Conservation (phyloP, 2,113 vertebrate genomes). For the Ascaphus truei region DNA sequence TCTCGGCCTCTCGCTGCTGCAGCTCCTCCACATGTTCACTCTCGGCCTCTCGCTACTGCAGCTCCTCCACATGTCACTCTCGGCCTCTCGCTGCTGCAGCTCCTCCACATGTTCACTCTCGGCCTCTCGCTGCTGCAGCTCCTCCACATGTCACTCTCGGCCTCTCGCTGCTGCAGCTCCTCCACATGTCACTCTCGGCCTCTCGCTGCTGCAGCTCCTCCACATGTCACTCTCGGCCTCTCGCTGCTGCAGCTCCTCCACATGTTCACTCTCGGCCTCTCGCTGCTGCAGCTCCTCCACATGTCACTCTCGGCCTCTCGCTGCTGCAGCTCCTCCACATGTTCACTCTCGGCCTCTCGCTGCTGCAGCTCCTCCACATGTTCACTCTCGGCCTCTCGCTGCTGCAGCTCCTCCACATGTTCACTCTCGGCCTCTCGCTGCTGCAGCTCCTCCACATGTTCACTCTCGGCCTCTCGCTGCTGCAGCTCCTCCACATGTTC, state of each 20-base stretch:
- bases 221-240: conserved; percentile 48
- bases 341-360: conserved; percentile 54
- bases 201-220: too few species aligned
- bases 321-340: conserved; percentile 53
- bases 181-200: conserved; percentile 55
- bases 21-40: conserved; percentile 56
- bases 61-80: conserved; percentile 50
- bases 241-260: conserved; percentile 51
- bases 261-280: conserved; percentile 58
- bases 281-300: too few species aligned
- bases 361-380: conserved; percentile 53
- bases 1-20: conserved; percentile 50
- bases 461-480: conserved; percentile 51
- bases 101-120: conserved; percentile 57
- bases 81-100: conserved; percentile 50
- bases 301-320: conserved; percentile 47
- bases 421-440: conserved; percentile 53
- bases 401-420: conserved; percentile 54
- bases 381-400: conserved; percentile 55
- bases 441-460: conserved; percentile 56
- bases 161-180: conserved; percentile 50
- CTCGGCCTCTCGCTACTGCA: too few species aligned
- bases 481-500: conserved; percentile 56
- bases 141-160: conserved; percentile 50
- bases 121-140: too few species aligned